Conservation (phyloP, 2,888 invertebrate species). For the Sarcophaga variegata region DNA sequence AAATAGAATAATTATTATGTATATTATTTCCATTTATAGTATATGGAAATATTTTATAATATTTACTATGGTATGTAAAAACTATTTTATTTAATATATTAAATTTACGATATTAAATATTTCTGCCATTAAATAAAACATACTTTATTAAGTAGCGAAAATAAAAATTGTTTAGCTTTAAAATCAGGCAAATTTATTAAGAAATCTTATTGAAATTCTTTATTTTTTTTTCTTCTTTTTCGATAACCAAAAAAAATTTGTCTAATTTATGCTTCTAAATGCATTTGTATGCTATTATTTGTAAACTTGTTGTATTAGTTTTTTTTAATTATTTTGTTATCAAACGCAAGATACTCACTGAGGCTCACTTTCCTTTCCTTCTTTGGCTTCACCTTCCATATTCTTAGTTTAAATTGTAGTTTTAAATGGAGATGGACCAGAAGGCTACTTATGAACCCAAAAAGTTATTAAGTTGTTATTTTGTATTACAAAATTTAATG, state of each 20-base stretch:
- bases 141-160: not conserved
- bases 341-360: slow-evolving; percentile 51
- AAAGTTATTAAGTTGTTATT: slow-evolving; percentile 11
- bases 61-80: no score
- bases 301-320: not conserved
- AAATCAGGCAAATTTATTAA: not conserved
- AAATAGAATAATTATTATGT: no score
- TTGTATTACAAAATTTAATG: not conserved
- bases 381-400: slow-evolving; percentile 62
- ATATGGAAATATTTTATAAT: no score
- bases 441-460: slow-evolving; percentile 53
- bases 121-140: no score
- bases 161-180: not conserved
- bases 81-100: no score
- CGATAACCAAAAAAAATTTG: not conserved
- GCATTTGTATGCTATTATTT: slow-evolving; percentile 3
- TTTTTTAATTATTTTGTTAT: slow-evolving; percentile 7
- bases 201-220: not conserved
- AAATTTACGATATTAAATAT: no score
- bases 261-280: slow-evolving; percentile 12
- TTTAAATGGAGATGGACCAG: slow-evolving; percentile 33
- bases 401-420: slow-evolving; percentile 30
- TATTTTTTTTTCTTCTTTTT: not conserved
- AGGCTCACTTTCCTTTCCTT: slow-evolving; percentile 58
- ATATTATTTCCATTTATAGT: no score